phyloP scores from a whole-genome alignment of 2,888 invertebrate species.

The Thymelicus sylvestris region DNA sequence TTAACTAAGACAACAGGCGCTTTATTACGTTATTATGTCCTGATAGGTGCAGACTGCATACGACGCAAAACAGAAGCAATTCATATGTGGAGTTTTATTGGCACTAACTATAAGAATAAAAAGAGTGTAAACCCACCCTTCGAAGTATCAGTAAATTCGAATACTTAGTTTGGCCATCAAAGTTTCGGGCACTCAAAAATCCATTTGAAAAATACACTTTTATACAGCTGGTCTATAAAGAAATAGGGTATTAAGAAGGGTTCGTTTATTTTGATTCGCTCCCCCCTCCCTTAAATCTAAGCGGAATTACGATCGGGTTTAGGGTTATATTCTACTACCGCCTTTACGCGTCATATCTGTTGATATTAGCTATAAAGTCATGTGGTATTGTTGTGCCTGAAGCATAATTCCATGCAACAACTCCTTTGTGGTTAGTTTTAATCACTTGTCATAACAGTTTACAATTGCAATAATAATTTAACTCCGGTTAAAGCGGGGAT shows the following conservation, averaged over 20 bases:
- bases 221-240: slow-evolving; percentile 60
- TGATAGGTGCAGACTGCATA: neutral
- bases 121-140: slow-evolving; percentile 71
- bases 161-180: slow-evolving; percentile 81
- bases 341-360: slow-evolving; percentile 59
- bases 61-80: slow-evolving; percentile 51
- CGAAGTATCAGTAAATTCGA: slow-evolving; percentile 68
- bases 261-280: slow-evolving; percentile 58
- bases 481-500: slow-evolving; percentile 65
- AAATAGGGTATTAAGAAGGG: slow-evolving; percentile 65
- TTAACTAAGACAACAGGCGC: slow-evolving; percentile 46
- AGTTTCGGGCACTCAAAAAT: slow-evolving; percentile 82
- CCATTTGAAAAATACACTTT: slow-evolving; percentile 82
- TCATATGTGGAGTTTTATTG: slow-evolving; percentile 74
- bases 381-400: slow-evolving; percentile 53
- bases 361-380: slow-evolving; percentile 67
- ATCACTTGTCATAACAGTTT: slow-evolving; percentile 76
- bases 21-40: slow-evolving; percentile 22
- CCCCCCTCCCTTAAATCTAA: slow-evolving; percentile 55
- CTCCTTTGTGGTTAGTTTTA: slow-evolving; percentile 73
- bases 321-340: slow-evolving; percentile 63
- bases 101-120: slow-evolving; percentile 72
- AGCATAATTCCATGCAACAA: slow-evolving; percentile 45
- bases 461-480: slow-evolving; percentile 80
- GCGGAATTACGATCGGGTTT: slow-evolving; percentile 61